These are phyloP conservation scores for Stenotaenia linearis DNA, from an alignment of 2,888 invertebrate genomes.

Conservation along the genomic window DNA sequence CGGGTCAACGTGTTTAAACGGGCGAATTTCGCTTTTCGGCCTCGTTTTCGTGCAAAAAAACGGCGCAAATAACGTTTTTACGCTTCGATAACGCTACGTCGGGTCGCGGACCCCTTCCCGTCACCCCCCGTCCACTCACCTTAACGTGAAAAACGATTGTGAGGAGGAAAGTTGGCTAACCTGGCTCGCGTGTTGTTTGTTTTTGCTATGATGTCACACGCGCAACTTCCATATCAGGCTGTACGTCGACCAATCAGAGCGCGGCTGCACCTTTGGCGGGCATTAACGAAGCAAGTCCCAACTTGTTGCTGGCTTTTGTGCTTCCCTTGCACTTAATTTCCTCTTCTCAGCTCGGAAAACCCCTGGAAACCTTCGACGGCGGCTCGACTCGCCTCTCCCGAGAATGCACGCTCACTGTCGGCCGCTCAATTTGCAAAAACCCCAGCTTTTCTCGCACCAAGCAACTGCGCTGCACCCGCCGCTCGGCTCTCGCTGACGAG, in stretches of 20 bases:
- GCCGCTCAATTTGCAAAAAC: no score
- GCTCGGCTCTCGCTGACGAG: background rate
- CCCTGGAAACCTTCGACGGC: background rate
- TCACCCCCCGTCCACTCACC: background rate
- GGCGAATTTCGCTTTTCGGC: background rate
- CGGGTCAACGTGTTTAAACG: background rate
- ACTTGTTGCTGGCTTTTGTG: background rate
- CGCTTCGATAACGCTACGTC: background rate
- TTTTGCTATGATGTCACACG: background rate
- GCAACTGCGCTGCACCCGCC: background rate
- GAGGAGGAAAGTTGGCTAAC: background rate
- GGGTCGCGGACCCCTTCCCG: background rate
- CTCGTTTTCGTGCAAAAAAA: background rate
- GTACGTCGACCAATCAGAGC: background rate
- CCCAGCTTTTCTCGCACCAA: background rate
- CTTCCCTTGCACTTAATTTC: background rate
- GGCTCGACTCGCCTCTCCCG: background rate
- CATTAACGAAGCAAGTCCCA: background rate
- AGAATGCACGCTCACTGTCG: background rate
- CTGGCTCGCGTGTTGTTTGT: slow-evolving; percentile 3
- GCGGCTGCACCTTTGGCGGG: background rate
- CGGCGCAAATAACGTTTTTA: background rate
- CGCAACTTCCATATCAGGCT: background rate
- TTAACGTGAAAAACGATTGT: background rate
- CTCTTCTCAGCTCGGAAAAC: background rate